Base-by-base conservation (phyloP, 1,140 invertebrate genomes). In the Drosophila aff. region DNA sequence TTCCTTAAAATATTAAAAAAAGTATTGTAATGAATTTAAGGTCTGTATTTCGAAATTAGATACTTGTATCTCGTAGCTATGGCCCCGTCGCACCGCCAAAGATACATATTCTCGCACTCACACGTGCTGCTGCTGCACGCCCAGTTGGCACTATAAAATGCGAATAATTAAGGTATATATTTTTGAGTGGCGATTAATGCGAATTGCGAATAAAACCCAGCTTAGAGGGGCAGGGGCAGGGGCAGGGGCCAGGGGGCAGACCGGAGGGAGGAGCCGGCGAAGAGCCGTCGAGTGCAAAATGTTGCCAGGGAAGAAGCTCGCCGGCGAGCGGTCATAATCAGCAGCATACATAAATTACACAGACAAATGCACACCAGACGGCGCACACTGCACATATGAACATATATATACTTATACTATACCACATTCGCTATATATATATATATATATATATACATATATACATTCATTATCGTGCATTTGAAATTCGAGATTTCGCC, bases 301-400 rank as follows among this genome's bases (percentile, higher is more conserved):
- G 44, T 55, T 66, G 62, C 38, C 46, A 47, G 46, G 31, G 43
- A 38, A 59, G 26, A 49, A 36, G 46, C 46, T 18, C 15, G 9
- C 21, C 28, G 43, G 52, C 59, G 31, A 62, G 61, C 40, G 65
- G 69, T 63, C 73, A 76, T 82, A 82, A 82, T 82, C 79, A 82
- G 79, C 50, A 74, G 58, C 75, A 77, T 77, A 79, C 80, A 82
- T 82, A 82, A 79, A 82, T 82, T 77, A 77, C 73, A 77, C 75
- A 77, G 62, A 76, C 74, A 77, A 67, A 68, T 77, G 73, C 73
- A 76, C 73, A 77, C 66, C 74, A 76, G 74, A 76, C 73, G 52
- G 53, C 33, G 41, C 26, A 50, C 43, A 64, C 13, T 58, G 23
- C 6, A 46, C 21, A 50, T 46, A 26, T 43, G 1, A 28, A 13